Evolutionary conservation across 2,113 vertebrate species (phyloP), one percentile per base, ranked within the genome.

Genomic region (Nothoprocta pentlandii): DNA sequence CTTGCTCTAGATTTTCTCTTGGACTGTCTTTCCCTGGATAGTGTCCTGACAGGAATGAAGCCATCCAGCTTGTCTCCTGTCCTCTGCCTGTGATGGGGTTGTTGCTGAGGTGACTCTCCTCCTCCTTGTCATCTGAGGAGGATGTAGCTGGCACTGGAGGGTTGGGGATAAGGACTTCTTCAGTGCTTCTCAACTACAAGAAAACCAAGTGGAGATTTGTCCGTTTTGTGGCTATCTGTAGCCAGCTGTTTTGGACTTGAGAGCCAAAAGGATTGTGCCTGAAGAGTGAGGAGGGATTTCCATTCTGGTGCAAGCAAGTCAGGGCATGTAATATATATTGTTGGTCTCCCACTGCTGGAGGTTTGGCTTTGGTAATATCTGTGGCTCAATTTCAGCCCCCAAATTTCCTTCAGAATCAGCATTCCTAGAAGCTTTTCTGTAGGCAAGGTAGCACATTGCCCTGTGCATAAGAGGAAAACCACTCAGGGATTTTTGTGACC

Each of bases 201-300:
- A 36, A 77, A 58, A 59, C 8, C 1, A 1, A 19, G 10, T 59
- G 19, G 66, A 62, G 47, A 41, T 15, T 2, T 0, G 8, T 70
- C 25, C 12, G 3, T 32, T 80, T 84, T 2, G 10, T 70, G 85
- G 70, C 42, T 42, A 23, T 22, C 28, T 25, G 13, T 30, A n/a
- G 28, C 16, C 87, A 81, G 81, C 15, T 25, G 81, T 89, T 87
- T 49, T 56, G 51, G 42, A 15, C 34, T 71, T 71, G 3, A 49
- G n/a, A 66, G 77, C 46, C 13, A 51, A 46, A 81, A 63, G 26
- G 30, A 76, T 51, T 47, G 36, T 58, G 63, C 47, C 44, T 83
- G 41, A 17, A 47, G 41, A 75, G 62, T 56, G 93, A 25, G 51
- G 28, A 75, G 56, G 36, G n/a, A 58, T 54, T 74, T 3, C 5